Percentiles rank a stretch among this genome's conserved stretches.
phyloP scores from a whole-genome alignment of 2,113 vertebrate species.

The Camelus dromedarius region DNA sequence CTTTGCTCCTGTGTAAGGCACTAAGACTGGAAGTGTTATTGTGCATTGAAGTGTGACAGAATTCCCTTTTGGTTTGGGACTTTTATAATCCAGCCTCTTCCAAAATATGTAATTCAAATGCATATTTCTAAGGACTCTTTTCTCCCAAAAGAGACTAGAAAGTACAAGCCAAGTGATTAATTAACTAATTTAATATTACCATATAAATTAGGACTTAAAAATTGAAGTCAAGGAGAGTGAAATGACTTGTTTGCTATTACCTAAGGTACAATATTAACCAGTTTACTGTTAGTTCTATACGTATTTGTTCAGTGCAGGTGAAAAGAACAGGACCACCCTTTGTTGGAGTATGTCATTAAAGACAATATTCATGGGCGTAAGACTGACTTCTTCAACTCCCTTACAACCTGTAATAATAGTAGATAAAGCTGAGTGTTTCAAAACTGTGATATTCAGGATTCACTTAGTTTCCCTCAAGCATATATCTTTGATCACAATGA shows the following conservation, averaged over 20 bases:
- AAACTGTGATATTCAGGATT: not conserved
- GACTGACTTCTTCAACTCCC: not conserved
- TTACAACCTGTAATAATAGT: not conserved
- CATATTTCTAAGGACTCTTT: not conserved
- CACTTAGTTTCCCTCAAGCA: conserved; percentile 7
- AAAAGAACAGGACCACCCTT: not conserved
- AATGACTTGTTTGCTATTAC: not conserved
- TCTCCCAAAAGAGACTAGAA: not conserved
- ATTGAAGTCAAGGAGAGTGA: not conserved
- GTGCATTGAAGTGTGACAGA: conserved; percentile 31
- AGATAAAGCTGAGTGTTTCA: not conserved
- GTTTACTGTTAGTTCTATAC: not conserved
- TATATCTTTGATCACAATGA: not conserved
- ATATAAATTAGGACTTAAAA: not conserved
- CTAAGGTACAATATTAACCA: not conserved
- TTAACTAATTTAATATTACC: not conserved
- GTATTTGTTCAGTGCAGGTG: not conserved
- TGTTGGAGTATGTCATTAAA: not conserved
- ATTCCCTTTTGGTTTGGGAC: not conserved
- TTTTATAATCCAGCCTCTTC: not conserved
- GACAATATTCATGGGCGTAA: not conserved
- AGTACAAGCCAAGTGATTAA: not conserved
- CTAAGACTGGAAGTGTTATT: conserved; percentile 1
- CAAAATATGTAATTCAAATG: not conserved
- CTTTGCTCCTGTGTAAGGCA: not conserved